Percentiles rank a stretch among this genome's conserved stretches.
Evolutionary conservation across 2,797 vertebrate species (phyloP).

Genomic region (Chrosomus eos): DNA sequence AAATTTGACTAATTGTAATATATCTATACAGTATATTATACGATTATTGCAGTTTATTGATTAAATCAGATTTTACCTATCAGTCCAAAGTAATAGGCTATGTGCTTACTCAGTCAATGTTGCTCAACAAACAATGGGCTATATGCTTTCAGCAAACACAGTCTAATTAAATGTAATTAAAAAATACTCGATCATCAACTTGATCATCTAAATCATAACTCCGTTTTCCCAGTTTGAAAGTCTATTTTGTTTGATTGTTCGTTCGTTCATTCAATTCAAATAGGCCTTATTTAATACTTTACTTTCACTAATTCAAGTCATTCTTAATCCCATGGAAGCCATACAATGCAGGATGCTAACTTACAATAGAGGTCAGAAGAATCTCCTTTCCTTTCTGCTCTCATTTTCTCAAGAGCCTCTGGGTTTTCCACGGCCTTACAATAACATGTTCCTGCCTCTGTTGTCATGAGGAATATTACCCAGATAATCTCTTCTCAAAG

Average conservation of each 20-base stretch:
- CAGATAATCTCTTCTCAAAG: constrained; percentile 67
- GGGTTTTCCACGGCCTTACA: constrained; percentile 32
- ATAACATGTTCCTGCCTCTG: constrained; percentile 51
- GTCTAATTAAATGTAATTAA: background rate
- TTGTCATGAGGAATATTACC: constrained; percentile 64
- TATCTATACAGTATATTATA: no score
- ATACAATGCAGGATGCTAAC: constrained; percentile 3
- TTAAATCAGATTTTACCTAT: background rate
- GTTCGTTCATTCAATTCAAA: no score
- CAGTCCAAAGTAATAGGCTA: background rate
- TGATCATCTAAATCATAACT: background rate
- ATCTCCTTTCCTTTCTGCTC: constrained; percentile 27
- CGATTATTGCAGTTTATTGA: background rate
- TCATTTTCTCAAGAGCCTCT: constrained; percentile 40
- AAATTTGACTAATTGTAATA: background rate
- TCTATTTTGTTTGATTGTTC: background rate
- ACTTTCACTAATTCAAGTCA: background rate
- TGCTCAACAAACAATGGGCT: background rate
- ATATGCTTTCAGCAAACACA: background rate
- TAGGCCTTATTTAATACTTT: background rate
- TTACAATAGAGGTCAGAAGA: constrained; percentile 23
- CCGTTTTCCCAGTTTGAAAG: background rate
- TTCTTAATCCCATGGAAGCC: constrained; percentile 11
- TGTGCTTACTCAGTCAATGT: no score
- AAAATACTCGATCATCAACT: no score